Conservation (phyloP, 2,797 vertebrate species). For the Eidolon dupreanum region DNA sequence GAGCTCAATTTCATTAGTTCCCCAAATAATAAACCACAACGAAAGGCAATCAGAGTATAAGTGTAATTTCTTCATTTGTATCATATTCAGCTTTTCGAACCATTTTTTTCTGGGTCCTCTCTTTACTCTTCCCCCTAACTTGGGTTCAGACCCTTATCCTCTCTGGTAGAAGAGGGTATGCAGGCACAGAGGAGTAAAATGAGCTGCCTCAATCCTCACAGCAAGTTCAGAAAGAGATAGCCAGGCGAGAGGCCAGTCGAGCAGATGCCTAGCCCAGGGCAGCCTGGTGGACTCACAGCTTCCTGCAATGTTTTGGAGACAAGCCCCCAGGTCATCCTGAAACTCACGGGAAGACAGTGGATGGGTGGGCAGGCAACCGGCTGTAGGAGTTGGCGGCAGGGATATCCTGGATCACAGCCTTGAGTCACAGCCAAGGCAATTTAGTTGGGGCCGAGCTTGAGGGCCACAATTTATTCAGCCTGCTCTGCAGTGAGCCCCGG, state of each 20-base stretch:
- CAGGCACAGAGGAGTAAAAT: not conserved
- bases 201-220: not conserved
- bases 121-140: not conserved
- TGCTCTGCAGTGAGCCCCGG: not conserved
- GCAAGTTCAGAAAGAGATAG: not conserved
- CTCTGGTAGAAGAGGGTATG: not conserved
- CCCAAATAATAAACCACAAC: not conserved
- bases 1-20: not conserved
- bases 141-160: not conserved
- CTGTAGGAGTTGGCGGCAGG: conserved; percentile 24
- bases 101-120: not conserved
- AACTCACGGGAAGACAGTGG: conserved; percentile 16
- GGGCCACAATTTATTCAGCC: not conserved
- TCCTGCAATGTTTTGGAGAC: conserved; percentile 54
- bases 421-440: conserved; percentile 41
- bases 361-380: not conserved
- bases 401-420: conserved; percentile 9
- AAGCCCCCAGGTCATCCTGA: conserved; percentile 67
- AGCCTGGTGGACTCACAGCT: conserved; percentile 26
- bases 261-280: conserved; percentile 46
- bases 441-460: conserved; percentile 36
- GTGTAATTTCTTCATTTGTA: not conserved
- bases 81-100: not conserved
- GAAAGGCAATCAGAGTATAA: not conserved
- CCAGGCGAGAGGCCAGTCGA: conserved; percentile 46